Evolutionary conservation across 2,797 vertebrate genomes (phyloP).

Genomic region (Margarornis squamiger): DNA sequence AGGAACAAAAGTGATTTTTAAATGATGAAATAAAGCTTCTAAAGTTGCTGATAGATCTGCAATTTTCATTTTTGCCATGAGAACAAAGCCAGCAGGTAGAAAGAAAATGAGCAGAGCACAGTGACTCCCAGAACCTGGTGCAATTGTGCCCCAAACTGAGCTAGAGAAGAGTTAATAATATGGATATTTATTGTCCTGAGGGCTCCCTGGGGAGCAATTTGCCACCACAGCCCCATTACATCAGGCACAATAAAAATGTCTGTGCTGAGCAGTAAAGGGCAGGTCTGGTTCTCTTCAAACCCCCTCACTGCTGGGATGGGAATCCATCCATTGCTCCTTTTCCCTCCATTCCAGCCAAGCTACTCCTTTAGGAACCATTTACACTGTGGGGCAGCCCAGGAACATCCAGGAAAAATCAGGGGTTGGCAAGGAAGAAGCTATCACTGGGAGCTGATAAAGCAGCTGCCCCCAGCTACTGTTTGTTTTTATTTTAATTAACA

Average conservation of each 20-base stretch:
- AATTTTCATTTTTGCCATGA: neutral
- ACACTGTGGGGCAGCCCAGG: slow-evolving; percentile 59
- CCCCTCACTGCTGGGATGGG: slow-evolving; percentile 78
- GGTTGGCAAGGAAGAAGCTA: slow-evolving; percentile 73
- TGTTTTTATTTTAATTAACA: neutral
- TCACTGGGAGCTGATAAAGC: slow-evolving; percentile 74
- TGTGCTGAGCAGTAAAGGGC: slow-evolving; percentile 79
- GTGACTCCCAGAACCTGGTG: slow-evolving; percentile 1
- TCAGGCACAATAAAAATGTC: slow-evolving; percentile 88
- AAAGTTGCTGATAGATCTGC: neutral
- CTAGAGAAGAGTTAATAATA: slow-evolving; percentile 84
- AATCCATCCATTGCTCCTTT: slow-evolving; percentile 45
- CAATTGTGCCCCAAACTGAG: slow-evolving; percentile 59
- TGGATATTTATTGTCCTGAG: slow-evolving; percentile 78
- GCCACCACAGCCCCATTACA: slow-evolving; percentile 89
- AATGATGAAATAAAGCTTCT: neutral
- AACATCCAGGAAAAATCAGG: slow-evolving; percentile 34
- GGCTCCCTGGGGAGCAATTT: slow-evolving; percentile 85
- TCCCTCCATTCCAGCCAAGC: slow-evolving; percentile 6
- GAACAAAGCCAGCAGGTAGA: neutral
- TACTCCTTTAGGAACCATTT: slow-evolving; percentile 65
- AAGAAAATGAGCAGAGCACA: neutral
- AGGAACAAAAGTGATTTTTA: neutral
- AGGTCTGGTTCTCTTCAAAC: slow-evolving; percentile 81
- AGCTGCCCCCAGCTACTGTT: slow-evolving; percentile 81